phyloP scores from a whole-genome alignment of 2,113 vertebrate genomes.

The Pseudonaja textilis region DNA sequence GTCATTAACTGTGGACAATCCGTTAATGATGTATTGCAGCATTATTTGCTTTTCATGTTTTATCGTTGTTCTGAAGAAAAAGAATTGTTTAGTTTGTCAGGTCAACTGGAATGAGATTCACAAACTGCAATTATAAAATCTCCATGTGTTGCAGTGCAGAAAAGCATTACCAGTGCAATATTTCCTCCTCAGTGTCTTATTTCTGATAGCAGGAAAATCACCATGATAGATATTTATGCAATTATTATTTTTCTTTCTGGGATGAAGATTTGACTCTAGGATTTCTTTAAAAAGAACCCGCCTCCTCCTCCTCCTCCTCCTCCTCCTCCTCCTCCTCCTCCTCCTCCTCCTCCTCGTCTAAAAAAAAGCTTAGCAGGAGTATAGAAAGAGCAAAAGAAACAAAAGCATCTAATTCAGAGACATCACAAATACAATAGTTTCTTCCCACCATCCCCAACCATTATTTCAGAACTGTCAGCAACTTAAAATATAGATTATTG shows the following conservation, averaged over 20 bases:
- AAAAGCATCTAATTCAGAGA: not conserved
- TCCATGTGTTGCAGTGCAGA: not conserved
- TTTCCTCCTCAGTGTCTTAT: not conserved
- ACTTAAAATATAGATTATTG: not conserved
- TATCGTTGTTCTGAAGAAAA: conserved; percentile 1
- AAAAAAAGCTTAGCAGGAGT: not conserved
- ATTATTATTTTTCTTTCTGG: not conserved
- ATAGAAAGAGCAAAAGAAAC: not conserved
- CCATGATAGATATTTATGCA: not conserved
- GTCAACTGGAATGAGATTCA: conserved; percentile 13
- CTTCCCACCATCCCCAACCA: too few species aligned
- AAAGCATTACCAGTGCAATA: not conserved
- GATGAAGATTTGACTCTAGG: not conserved
- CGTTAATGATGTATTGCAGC: not conserved
- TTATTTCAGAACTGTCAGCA: not conserved
- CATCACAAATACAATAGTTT: not conserved
- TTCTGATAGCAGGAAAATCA: not conserved
- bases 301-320: too few species aligned
- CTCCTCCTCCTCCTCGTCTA: not conserved
- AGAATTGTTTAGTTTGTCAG: conserved; percentile 18
- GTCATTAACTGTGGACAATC: not conserved
- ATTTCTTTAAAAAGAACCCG: not conserved
- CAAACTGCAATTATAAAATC: not conserved
- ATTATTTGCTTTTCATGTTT: not conserved
- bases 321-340: too few species aligned